These are phyloP conservation scores for Calameuta idolon DNA, from an alignment of 2,888 invertebrate genomes.

Conservation along the genomic window DNA sequence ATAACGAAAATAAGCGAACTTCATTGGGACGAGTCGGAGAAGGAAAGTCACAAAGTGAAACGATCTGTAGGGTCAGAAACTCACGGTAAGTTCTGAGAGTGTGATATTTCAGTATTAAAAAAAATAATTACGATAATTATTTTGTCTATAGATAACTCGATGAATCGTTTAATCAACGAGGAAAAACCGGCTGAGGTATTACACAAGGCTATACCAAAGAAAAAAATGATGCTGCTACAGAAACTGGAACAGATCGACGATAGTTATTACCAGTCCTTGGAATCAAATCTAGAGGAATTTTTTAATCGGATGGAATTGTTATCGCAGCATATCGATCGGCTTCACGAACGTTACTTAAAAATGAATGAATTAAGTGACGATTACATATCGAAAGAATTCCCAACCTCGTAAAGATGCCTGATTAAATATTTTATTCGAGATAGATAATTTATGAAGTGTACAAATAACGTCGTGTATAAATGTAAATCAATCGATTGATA, in stretches of 20 bases:
- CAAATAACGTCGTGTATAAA: not conserved
- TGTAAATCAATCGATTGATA: not conserved
- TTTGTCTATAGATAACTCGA: not conserved
- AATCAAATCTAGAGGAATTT: constrained; percentile 17
- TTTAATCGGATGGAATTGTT: constrained; percentile 31
- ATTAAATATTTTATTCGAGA: no score
- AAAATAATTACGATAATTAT: not conserved
- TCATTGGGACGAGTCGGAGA: no score
- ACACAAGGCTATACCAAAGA: not conserved
- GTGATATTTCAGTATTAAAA: not conserved
- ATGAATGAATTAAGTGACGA: constrained; percentile 35
- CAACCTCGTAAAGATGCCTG: not conserved
- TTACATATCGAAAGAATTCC: constrained; percentile 34
- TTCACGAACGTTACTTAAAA: constrained; percentile 31
- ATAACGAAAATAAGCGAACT: not conserved
- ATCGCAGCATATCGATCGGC: constrained; percentile 29
- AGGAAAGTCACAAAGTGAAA: not conserved
- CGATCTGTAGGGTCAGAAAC: not conserved
- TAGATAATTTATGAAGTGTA: not conserved
- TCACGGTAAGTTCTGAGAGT: not conserved
- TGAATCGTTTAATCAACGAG: not conserved
- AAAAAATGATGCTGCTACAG: not conserved
- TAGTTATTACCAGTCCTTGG: not conserved
- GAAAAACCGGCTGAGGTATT: not conserved
- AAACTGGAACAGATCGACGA: constrained; percentile 2